Evolutionary conservation across 2,888 invertebrate genomes (phyloP).

Genomic region (Drosophila maculinotata): DNA sequence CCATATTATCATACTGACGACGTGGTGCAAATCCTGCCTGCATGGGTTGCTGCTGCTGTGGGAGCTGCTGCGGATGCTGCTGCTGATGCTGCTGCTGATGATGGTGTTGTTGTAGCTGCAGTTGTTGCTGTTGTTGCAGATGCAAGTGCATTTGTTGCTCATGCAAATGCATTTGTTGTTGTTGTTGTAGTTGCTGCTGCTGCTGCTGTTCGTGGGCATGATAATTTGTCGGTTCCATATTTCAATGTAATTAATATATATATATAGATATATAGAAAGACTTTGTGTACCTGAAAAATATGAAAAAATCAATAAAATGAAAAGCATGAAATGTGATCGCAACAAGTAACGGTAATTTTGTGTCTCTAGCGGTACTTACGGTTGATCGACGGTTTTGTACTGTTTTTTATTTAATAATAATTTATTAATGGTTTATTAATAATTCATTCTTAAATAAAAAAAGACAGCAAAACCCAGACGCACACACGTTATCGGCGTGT

Average conservation of each 20-base stretch:
- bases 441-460: constrained; percentile 84
- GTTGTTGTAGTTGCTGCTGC: constrained; percentile 37
- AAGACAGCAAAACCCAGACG: constrained; percentile 83
- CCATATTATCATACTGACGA: constrained; percentile 80
- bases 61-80: constrained; percentile 38
- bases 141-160: constrained; percentile 36
- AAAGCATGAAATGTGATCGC: neutral
- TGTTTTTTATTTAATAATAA: constrained; percentile 84
- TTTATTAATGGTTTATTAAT: constrained; percentile 77
- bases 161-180: constrained; percentile 26
- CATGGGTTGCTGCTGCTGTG: constrained; percentile 47
- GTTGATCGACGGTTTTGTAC: constrained; percentile 74
- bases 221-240: constrained; percentile 64
- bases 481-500: constrained; percentile 59
- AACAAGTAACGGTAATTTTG: neutral
- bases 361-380: constrained; percentile 53
- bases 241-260: constrained; percentile 33
- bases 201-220: constrained; percentile 40
- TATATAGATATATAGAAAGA: no score
- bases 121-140: constrained; percentile 40
- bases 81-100: constrained; percentile 39
- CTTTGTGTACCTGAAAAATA: constrained; percentile 54
- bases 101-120: constrained; percentile 32
- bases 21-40: constrained; percentile 83
- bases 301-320: constrained; percentile 52